A percentile compares a stretch with the other conserved stretches of the same genome.
Conservation (phyloP, 1,140 invertebrate species). For the Panulirus ornatus region DNA sequence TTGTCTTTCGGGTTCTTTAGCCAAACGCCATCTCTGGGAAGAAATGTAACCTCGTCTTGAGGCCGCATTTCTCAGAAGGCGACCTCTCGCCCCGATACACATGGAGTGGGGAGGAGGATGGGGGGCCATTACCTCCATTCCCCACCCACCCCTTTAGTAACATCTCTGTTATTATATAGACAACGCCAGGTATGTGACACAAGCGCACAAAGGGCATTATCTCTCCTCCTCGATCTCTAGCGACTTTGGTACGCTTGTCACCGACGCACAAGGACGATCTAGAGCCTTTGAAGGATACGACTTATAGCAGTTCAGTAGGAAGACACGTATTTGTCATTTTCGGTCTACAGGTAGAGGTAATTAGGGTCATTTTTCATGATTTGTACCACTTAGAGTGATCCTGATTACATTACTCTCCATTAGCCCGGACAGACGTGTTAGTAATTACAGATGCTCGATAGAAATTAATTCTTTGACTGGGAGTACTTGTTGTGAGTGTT, state of each 20-base stretch:
- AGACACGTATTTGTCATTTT: slow-evolving; percentile 34
- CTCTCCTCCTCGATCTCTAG: not conserved
- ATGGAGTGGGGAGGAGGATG: not conserved
- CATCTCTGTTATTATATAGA: not conserved
- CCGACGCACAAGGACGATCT: not conserved
- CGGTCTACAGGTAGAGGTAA: slow-evolving; percentile 30
- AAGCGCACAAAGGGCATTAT: not conserved
- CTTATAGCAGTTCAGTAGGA: not conserved
- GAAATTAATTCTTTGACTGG: not conserved
- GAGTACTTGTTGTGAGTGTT: not conserved
- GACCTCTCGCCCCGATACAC: not conserved
- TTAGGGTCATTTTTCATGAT: slow-evolving; percentile 43
- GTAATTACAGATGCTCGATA: slow-evolving; percentile 24
- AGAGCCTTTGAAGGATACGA: not conserved
- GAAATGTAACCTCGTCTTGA: slow-evolving; percentile 10
- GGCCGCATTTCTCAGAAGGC: not conserved
- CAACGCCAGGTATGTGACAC: not conserved
- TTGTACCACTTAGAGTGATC: not conserved
- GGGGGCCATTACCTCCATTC: not conserved
- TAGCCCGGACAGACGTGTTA: slow-evolving; percentile 53
- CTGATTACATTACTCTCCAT: slow-evolving; percentile 64
- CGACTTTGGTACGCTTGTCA: not conserved
- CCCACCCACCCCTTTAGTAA: too few species aligned
- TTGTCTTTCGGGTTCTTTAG: not conserved
- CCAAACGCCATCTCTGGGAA: slow-evolving; percentile 1